These are phyloP conservation scores for Manis crassicaudata DNA, from an alignment of 2,797 vertebrate genomes.

Conservation along the genomic window DNA sequence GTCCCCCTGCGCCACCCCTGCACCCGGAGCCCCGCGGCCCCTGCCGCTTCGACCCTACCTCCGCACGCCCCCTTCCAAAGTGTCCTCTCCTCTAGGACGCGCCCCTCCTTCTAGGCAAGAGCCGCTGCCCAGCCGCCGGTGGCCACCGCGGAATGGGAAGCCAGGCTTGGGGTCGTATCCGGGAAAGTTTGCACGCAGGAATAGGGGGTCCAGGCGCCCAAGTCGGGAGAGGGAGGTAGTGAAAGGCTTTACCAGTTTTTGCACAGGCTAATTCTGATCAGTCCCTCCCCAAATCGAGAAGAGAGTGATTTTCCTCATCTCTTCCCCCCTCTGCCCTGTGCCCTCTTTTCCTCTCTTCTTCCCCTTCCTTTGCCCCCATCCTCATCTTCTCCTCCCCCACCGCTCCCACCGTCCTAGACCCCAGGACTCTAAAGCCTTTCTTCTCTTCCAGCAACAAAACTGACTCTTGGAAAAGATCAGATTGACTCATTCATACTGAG, in stretches of 20 bases:
- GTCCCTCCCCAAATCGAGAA: neutral
- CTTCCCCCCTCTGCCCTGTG: neutral
- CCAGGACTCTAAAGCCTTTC: neutral
- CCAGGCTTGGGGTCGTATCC: slow-evolving; percentile 39
- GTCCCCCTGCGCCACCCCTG: slow-evolving; percentile 51
- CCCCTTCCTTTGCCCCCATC: neutral
- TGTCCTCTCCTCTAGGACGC: neutral
- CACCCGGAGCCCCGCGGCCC: neutral
- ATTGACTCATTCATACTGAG: neutral
- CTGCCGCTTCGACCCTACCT: neutral
- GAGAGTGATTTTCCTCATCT: neutral
- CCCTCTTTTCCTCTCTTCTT: neutral
- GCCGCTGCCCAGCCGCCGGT: neutral
- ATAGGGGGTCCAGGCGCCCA: neutral
- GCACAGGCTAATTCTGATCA: neutral
- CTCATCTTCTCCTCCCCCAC: neutral
- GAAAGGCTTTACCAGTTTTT: neutral
- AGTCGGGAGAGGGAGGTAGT: neutral
- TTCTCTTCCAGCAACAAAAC: neutral
- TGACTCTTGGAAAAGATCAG: neutral
- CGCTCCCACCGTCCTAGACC: neutral
- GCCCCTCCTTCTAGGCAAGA: neutral
- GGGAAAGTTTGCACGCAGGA: slow-evolving; percentile 67
- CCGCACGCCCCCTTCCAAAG: neutral
- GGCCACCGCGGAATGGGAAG: neutral